Evolutionary conservation across 2,797 vertebrate genomes (phyloP), one percentile per base, ranked within the genome.

Genomic region (Poecilia picta): DNA sequence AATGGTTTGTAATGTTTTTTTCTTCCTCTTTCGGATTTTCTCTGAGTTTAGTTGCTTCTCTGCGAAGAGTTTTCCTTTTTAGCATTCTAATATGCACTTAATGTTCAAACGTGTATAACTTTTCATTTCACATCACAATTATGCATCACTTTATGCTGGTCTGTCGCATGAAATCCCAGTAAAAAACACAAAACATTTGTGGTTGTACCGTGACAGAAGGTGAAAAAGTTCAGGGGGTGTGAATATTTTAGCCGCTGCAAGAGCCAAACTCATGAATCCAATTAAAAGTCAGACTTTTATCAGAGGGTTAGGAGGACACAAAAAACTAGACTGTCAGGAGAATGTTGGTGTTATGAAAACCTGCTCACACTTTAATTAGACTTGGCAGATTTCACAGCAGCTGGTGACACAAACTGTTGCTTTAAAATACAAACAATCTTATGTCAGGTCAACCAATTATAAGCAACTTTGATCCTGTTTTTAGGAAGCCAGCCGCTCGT

Each of bases 391-490:
- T 36, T 64, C 33, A 36, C 31, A 64, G 62, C 62, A 36, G 33
- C 18, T 36, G 33, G 62, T 36, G 62, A 64, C 62, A 36, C 59
- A 62, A 64, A 64, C 62, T 64, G 33, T 20, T 64, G 33, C 62
- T 64, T 64, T 64, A 64, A 64, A 36, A 64, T 64, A 64, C 62
- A 64, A 36, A 62, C 31, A 62, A 62, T 36, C 13, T 64, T 64
- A 36, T 64, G 62, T 36, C 33, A 64, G 62, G 33, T 64, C 62
- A 64, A 36, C 33, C 62, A 64, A 64, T 64, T 64, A 15, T 20
- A 36, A 36, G 62, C 16, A 64, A 64, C 62, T 64, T 64, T 64
- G 8, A 64, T 20, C 33, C 33, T 36, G 16, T 64, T 64, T 64
- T 18, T 36, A 36, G 62, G 62, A 64, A 36, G 7, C 62, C 62